Evolutionary conservation across 2,888 invertebrate species (phyloP), one percentile per base, ranked within the genome.

Genomic region (Graphium colonna): DNA sequence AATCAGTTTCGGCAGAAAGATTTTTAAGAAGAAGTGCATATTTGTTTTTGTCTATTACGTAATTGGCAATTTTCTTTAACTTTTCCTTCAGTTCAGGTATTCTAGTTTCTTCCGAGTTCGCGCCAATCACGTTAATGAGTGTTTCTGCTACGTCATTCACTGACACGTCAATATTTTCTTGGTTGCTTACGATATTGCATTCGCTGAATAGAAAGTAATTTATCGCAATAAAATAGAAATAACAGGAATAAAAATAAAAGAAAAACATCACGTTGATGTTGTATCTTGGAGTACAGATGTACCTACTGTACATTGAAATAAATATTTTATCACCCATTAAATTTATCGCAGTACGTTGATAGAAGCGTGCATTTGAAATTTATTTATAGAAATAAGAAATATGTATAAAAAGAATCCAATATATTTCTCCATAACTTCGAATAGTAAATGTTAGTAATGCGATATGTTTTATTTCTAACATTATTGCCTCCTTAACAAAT

Each of bases 61-160:
- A 86, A 13, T 49, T 59, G 2, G 77, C 65, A 5, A 88, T 77
- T 26, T 61, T 71, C 0, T 65, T 60, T 2, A 86, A 43, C 64
- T 84, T 87, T 0, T 70, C 68, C 65, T 64, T 76, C 0, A 87
- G 62, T 41, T 83, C 75, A 50, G 65, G 65, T 1, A 81, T 56
- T 69, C 72, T 78, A 13, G 45, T 51, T 44, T 61, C 67, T 0
- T 66, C 59, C 3, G 56, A 44, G 33, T 60, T 51, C 0, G 57
- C 54, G 1, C 65, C 63, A 5, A 76, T 57, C 1, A 62, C 3
- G n/a, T 51, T 50, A 1, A 77, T 53, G 31, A 79, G 54, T 0
- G 59, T 47, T 3, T 68, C 56, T 7, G 75, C 73, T 16, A 77
- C 62, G 17, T 69, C 63, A 40, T 63, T 63, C 0, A 63, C 59